Evolutionary conservation across 2,797 vertebrate genomes (phyloP).

Genomic region (Amblyopsis hoosieri): DNA sequence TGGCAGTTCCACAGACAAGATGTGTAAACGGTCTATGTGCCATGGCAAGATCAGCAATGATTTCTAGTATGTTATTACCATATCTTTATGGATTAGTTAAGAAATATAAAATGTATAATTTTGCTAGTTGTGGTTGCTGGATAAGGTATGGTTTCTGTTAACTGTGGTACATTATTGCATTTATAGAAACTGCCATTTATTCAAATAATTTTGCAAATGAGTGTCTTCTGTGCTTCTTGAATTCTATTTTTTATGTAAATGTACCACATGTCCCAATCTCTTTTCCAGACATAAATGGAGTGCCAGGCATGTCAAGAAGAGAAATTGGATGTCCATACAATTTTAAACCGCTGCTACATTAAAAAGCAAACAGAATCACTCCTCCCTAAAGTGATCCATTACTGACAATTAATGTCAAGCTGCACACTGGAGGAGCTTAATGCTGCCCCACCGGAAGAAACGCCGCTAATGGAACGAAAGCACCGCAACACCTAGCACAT

Average conservation of each 20-base stretch:
- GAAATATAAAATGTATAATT: no score
- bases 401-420: constrained; percentile 76
- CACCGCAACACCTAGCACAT: constrained; percentile 70
- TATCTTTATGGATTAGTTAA: no score
- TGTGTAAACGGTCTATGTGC: no score
- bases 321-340: constrained; percentile 36
- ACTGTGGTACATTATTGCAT: constrained; percentile 21
- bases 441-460: constrained; percentile 78
- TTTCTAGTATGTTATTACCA: no score
- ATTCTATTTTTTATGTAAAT: constrained; percentile 20
- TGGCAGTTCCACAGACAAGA: no score
- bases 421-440: constrained; percentile 77
- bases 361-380: constrained; percentile 53
- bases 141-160: neutral
- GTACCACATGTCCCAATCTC: constrained; percentile 29
- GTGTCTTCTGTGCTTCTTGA: constrained; percentile 21
- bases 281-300: constrained; percentile 78
- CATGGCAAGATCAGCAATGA: no score
- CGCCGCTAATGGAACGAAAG: constrained; percentile 73
- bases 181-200: constrained; percentile 24
- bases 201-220: constrained; percentile 14
- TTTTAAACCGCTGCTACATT: constrained; percentile 51
- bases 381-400: constrained; percentile 70
- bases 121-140: no score
- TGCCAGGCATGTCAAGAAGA: constrained; percentile 50